Evolutionary conservation across 2,888 invertebrate species (phyloP).

Genomic region (Conus canariensis): DNA sequence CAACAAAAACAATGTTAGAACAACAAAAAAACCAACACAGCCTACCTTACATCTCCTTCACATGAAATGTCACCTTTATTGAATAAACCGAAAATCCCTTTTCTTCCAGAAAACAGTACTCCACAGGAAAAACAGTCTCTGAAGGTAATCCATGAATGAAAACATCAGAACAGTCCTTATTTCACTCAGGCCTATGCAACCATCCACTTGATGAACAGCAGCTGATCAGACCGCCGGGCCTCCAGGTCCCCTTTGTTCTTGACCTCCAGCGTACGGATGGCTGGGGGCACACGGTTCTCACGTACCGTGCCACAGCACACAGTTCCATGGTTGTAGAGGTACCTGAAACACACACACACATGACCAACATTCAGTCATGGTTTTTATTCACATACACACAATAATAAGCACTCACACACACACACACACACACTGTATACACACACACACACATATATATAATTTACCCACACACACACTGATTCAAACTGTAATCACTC

Average conservation of each 20-base stretch:
- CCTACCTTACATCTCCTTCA: no score
- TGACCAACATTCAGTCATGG: not conserved
- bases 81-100: no score
- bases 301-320: not conserved
- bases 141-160: no score
- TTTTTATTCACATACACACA: not conserved
- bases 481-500: no score
- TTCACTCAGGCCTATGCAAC: no score
- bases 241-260: not conserved
- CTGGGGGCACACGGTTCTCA: not conserved
- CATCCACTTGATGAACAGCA: slow-evolving; percentile 21
- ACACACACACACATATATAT: not conserved
- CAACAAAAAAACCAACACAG: no score
- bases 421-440: slow-evolving; percentile 12
- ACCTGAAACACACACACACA: not conserved
- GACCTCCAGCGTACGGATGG: not conserved
- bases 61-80: no score
- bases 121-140: no score
- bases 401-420: not conserved
- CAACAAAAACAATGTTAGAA: no score
- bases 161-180: no score
- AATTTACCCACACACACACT: no score
- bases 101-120: no score
- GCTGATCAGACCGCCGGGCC: not conserved
- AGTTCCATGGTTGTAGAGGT: not conserved